A percentile compares a stretch with the other conserved stretches of the same genome.
These are phyloP conservation scores for Rhabdornis inornatus DNA, from an alignment of 2,113 vertebrate species.

Conservation along the genomic window DNA sequence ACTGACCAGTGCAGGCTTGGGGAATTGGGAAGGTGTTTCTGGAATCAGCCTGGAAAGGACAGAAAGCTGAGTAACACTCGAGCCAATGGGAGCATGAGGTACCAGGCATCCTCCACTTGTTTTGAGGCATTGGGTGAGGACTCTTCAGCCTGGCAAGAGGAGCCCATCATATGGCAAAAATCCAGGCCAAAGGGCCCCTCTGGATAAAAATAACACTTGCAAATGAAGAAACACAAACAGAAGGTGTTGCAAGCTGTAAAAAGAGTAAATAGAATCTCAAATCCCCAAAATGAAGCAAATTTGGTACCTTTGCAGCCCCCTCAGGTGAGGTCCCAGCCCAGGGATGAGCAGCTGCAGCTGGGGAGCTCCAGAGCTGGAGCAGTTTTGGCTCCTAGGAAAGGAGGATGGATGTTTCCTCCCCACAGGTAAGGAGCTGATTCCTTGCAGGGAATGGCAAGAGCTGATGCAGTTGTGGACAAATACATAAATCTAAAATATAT, in stretches of 20 bases:
- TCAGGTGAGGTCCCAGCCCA: rapidly evolving
- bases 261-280: background rate
- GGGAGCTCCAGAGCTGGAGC: background rate
- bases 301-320: background rate
- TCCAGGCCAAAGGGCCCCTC: background rate
- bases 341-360: background rate
- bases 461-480: background rate
- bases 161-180: background rate
- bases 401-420: background rate
- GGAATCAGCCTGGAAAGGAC: background rate
- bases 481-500: rapidly evolving
- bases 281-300: rapidly evolving
- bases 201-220: background rate
- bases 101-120: background rate
- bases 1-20: rapidly evolving
- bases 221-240: background rate
- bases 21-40: background rate
- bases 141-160: background rate
- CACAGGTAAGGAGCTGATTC: background rate
- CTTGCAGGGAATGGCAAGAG: background rate
- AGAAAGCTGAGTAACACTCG: background rate
- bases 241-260: background rate
- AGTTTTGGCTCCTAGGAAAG: background rate
- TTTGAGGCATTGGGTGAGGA: rapidly evolving
- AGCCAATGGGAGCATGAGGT: background rate